phyloP scores from a whole-genome alignment of 2,888 invertebrate genomes.

The Kryphioiulus occultus region DNA sequence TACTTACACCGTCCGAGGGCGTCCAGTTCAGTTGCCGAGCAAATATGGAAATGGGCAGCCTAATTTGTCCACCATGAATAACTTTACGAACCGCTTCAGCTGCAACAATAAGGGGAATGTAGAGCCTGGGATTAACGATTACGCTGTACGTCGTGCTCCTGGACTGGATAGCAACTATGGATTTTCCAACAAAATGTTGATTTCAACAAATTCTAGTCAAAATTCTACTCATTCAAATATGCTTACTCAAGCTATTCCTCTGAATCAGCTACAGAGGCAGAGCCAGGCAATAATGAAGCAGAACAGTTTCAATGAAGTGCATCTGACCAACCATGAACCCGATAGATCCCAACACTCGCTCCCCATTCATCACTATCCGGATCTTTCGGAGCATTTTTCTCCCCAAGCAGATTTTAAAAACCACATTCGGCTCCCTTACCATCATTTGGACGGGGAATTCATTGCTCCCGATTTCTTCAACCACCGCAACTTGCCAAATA shows the following conservation, averaged over 20 bases:
- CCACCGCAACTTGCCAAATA: not conserved
- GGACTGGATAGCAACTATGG: not conserved
- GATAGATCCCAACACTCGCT: not conserved
- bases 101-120: slow-evolving; percentile 42
- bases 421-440: slow-evolving; percentile 48
- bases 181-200: slow-evolving; percentile 20
- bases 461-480: slow-evolving; percentile 52
- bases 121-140: not conserved
- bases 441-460: slow-evolving; percentile 50
- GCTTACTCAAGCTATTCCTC: not conserved
- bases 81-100: not conserved
- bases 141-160: not conserved
- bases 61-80: not conserved
- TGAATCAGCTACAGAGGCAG: not conserved
- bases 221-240: not conserved
- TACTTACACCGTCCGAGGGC: not conserved
- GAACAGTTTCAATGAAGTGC: slow-evolving; percentile 16
- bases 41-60: not conserved
- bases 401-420: slow-evolving; percentile 53
- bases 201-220: slow-evolving; percentile 38
- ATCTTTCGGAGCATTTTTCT: slow-evolving; percentile 51
- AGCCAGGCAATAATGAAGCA: slow-evolving; percentile 35
- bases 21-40: not conserved
- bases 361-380: slow-evolving; percentile 44
- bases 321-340: not conserved